phyloP scores from a whole-genome alignment of 2,888 invertebrate species.

The Amphipoea oculea region DNA sequence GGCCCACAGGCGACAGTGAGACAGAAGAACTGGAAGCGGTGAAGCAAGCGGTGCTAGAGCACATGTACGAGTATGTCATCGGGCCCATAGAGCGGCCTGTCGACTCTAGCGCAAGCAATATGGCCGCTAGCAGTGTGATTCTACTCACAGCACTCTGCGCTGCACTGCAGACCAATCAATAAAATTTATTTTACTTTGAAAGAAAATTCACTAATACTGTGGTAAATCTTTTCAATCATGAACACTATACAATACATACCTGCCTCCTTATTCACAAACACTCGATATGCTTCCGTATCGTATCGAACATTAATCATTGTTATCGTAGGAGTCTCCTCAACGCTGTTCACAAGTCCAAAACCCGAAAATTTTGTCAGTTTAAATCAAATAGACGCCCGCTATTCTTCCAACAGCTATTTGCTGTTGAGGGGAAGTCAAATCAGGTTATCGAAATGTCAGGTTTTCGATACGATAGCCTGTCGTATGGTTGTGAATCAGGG shows the following conservation, averaged over 20 bases:
- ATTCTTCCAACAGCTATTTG: too few relatives aligned
- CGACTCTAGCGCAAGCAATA: neutral
- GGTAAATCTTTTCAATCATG: neutral
- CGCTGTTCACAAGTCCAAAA: too few relatives aligned
- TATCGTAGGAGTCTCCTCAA: too few relatives aligned
- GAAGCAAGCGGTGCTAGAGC: slow-evolving; percentile 59
- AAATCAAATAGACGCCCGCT: too few relatives aligned
- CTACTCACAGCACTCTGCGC: neutral
- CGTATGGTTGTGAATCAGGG: too few relatives aligned
- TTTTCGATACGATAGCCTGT: too few relatives aligned
- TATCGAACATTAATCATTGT: too few relatives aligned
- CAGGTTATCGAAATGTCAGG: too few relatives aligned
- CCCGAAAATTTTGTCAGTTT: too few relatives aligned
- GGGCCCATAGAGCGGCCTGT: slow-evolving; percentile 25
- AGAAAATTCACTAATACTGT: neutral
- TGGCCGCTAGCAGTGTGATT: neutral
- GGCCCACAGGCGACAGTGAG: slow-evolving; percentile 71
- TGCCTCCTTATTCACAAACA: too few relatives aligned
- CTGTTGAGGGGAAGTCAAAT: too few relatives aligned
- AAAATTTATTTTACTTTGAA: neutral
- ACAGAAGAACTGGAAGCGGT: slow-evolving; percentile 65
- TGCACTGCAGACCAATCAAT: slow-evolving; percentile 21
- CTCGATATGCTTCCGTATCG: too few relatives aligned
- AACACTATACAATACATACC: neutral
- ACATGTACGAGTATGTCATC: slow-evolving; percentile 63